Evolutionary conservation across 2,888 invertebrate species (phyloP).

Genomic region (Drymonia ruficornis): DNA sequence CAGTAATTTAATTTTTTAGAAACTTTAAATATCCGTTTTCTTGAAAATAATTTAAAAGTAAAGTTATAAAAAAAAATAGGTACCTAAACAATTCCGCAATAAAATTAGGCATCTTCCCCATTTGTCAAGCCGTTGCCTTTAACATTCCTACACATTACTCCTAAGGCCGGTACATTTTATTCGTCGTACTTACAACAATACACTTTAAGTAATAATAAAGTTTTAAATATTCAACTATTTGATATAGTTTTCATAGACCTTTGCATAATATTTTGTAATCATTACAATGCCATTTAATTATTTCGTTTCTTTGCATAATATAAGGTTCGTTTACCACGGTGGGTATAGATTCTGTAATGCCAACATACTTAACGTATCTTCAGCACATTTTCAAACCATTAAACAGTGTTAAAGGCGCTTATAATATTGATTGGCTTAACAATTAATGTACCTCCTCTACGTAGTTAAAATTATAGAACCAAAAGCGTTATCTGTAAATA

Average conservation of each 20-base stretch:
- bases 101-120: too few species aligned
- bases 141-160: conserved; percentile 71
- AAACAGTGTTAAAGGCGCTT: conserved; percentile 18
- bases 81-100: too few species aligned
- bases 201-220: conserved; percentile 72
- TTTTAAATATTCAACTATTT: conserved; percentile 74
- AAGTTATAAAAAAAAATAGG: too few species aligned
- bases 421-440: conserved; percentile 12
- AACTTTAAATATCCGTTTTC: too few species aligned
- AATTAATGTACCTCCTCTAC: conserved; percentile 15
- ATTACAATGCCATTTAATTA: conserved; percentile 43
- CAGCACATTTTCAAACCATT: not conserved
- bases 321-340: conserved; percentile 11
- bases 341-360: not conserved
- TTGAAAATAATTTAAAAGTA: too few species aligned
- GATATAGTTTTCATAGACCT: conserved; percentile 60
- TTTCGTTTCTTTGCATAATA: conserved; percentile 20
- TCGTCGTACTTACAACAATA: conserved; percentile 74
- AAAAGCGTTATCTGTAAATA: conserved; percentile 31
- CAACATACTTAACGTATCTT: not conserved
- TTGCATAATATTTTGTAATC: conserved; percentile 68
- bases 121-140: conserved; percentile 71
- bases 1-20: too few species aligned
- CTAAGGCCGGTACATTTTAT: conserved; percentile 81
- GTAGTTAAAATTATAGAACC: conserved; percentile 13